These are phyloP conservation scores for Homarus gammarus DNA, from an alignment of 2,888 invertebrate genomes.

Conservation along the genomic window DNA sequence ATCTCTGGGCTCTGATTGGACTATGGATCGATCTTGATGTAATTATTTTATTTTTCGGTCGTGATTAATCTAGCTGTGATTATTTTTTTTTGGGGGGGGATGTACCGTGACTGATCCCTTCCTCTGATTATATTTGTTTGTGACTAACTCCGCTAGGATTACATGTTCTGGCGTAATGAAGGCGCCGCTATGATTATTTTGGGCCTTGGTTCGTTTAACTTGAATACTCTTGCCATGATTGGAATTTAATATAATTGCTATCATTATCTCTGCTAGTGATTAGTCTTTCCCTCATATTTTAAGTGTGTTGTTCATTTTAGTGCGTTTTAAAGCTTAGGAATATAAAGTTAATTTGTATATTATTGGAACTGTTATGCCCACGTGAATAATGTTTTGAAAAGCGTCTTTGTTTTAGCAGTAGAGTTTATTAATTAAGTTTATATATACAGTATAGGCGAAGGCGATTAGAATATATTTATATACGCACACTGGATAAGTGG, in stretches of 20 bases:
- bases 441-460: too few relatives aligned
- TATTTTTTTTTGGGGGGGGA: background rate
- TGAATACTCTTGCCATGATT: background rate
- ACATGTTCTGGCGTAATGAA: slow-evolving; percentile 29
- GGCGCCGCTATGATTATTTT: slow-evolving; percentile 29
- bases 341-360: too few relatives aligned
- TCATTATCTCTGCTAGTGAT: background rate
- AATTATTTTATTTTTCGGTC: slow-evolving; percentile 23
- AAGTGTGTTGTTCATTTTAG: too few relatives aligned
- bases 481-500: too few relatives aligned
- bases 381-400: too few relatives aligned
- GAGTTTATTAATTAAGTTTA: too few relatives aligned
- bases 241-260: background rate
- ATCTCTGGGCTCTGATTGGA: too few relatives aligned
- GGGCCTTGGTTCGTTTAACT: slow-evolving; percentile 25
- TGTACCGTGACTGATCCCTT: slow-evolving; percentile 21
- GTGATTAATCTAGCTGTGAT: slow-evolving; percentile 39
- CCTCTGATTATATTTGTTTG: background rate
- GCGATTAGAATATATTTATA: too few relatives aligned
- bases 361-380: too few relatives aligned
- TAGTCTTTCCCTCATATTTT: too few relatives aligned
- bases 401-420: too few relatives aligned
- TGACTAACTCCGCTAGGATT: slow-evolving; percentile 19
- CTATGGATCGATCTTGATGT: slow-evolving; percentile 39
- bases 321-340: too few relatives aligned